Conservation (phyloP, 2,113 vertebrate species). For the Tachycineta bicolor region DNA sequence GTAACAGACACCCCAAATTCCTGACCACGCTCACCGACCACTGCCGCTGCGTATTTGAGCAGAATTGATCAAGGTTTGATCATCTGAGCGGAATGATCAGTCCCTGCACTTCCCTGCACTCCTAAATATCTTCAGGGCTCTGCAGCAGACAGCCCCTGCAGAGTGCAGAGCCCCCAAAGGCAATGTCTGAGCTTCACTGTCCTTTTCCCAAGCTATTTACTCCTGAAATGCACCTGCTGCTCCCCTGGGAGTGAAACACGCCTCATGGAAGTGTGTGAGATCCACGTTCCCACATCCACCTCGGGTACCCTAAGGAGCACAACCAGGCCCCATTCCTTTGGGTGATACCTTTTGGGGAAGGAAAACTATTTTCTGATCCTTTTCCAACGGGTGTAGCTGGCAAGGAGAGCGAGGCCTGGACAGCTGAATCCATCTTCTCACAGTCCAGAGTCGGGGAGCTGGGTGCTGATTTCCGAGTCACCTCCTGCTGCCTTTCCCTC, state of each 20-base stretch:
- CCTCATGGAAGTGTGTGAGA: neutral
- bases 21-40: neutral
- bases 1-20: neutral
- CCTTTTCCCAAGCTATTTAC: neutral
- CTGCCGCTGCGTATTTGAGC: neutral
- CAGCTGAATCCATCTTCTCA: conserved; percentile 92
- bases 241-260: neutral
- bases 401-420: conserved; percentile 92
- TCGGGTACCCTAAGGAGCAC: neutral
- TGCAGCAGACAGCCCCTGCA: neutral
- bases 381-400: conserved; percentile 94
- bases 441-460: conserved; percentile 93
- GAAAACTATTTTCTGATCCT: conserved; percentile 86
- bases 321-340: neutral
- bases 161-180: neutral
- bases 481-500: conserved; percentile 90
- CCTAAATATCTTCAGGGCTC: neutral
- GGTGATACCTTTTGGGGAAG: conserved; percentile 85
- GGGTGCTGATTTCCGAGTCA: conserved; percentile 90
- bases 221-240: neutral
- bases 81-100: neutral
- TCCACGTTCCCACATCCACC: neutral
- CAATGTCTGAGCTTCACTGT: neutral
- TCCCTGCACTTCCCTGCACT: neutral
- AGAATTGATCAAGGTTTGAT: neutral